Percentiles rank a stretch among this genome's conserved stretches.
Conservation (phyloP, 1,140 invertebrate genomes). For the Dreissena polymorpha region DNA sequence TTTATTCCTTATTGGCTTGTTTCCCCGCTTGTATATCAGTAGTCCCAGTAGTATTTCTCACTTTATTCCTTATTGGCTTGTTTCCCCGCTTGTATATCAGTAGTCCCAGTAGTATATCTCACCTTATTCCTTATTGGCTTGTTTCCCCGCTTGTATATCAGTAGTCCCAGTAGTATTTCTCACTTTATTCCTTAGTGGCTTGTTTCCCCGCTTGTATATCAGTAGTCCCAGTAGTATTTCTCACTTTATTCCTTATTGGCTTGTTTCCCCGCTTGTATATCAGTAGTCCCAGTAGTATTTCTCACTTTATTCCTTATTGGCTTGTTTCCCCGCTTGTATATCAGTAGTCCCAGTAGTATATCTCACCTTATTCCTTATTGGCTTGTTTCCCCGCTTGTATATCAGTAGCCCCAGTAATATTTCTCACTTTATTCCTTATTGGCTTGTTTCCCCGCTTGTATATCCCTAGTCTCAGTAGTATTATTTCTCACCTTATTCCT, state of each 20-base stretch:
- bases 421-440: constrained; percentile 27
- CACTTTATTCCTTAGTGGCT: constrained; percentile 56
- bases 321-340: constrained; percentile 68
- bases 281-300: constrained; percentile 79
- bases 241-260: constrained; percentile 33
- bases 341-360: constrained; percentile 79
- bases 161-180: constrained; percentile 78
- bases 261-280: constrained; percentile 69
- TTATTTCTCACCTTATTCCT: constrained; percentile 47
- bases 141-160: constrained; percentile 70
- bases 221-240: constrained; percentile 79
- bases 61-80: constrained; percentile 48
- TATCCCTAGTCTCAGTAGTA: constrained; percentile 79
- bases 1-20: constrained; percentile 49
- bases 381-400: constrained; percentile 62
- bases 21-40: constrained; percentile 70
- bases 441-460: constrained; percentile 63
- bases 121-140: constrained; percentile 58
- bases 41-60: constrained; percentile 78
- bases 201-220: constrained; percentile 68
- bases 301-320: constrained; percentile 56
- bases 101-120: constrained; percentile 78
- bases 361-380: constrained; percentile 54
- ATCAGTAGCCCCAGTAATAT: constrained; percentile 80
- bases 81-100: constrained; percentile 70